Conservation (phyloP, 2,797 vertebrate species). For the Muraenolepis orangiensis region DNA sequence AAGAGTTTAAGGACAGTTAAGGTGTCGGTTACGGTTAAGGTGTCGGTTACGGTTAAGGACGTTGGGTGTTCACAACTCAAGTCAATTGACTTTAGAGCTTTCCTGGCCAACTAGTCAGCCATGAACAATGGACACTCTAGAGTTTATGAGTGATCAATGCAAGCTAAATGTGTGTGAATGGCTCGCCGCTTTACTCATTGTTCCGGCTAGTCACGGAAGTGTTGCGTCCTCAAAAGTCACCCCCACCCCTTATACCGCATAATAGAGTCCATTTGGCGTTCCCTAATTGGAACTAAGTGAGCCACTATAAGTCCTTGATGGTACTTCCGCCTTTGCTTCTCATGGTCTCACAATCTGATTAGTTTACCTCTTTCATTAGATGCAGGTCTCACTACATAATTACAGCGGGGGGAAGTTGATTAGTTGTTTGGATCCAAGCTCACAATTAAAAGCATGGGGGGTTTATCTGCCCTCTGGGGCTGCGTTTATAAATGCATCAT, state of each 20-base stretch:
- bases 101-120: not conserved
- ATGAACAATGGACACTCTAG: not conserved
- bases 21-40: too few relatives aligned
- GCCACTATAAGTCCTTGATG: not conserved
- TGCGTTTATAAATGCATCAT: not conserved
- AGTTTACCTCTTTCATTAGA: constrained; percentile 22
- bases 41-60: too few relatives aligned
- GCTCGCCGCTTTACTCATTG: not conserved
- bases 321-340: not conserved
- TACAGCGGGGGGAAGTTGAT: constrained; percentile 30
- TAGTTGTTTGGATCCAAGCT: not conserved
- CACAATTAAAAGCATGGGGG: not conserved
- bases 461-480: not conserved
- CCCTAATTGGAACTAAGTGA: not conserved
- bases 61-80: not conserved
- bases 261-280: not conserved
- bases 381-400: constrained; percentile 18
- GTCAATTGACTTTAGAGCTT: not conserved
- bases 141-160: not conserved
- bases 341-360: constrained; percentile 13
- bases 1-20: too few relatives aligned
- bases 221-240: not conserved
- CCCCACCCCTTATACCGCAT: not conserved
- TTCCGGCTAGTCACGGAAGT: not conserved
- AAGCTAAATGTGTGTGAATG: not conserved